phyloP scores from a whole-genome alignment of 2,797 vertebrate species.

The Myiothlypis coronata region DNA sequence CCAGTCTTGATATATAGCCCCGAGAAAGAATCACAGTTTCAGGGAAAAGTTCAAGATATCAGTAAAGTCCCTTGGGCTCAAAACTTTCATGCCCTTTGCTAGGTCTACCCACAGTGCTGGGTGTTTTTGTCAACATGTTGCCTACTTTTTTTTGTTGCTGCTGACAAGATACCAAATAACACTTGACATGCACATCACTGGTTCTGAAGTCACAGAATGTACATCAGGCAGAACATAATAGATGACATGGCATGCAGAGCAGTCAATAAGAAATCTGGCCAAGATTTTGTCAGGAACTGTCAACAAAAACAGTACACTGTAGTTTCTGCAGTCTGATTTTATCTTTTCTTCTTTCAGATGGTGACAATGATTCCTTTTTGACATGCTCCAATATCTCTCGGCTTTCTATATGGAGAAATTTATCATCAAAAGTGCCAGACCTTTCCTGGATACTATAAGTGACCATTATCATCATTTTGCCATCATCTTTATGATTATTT shows the following conservation, averaged over 20 bases:
- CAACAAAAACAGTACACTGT: not conserved
- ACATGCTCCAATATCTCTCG: not conserved
- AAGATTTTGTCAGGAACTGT: not conserved
- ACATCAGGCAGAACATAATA: not conserved
- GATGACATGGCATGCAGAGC: not conserved
- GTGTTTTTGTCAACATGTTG: not conserved
- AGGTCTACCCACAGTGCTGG: not conserved
- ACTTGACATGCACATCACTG: not conserved
- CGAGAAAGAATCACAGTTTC: not conserved
- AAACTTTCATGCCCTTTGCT: not conserved
- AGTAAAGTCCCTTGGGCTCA: not conserved
- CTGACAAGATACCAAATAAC: not conserved
- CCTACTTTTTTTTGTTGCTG: not conserved
- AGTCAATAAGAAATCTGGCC: not conserved
- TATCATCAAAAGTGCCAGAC: not conserved
- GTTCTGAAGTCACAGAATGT: not conserved
- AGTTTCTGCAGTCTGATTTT: not conserved
- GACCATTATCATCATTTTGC: not conserved
- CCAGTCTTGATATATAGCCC: not conserved
- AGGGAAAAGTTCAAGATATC: not conserved
- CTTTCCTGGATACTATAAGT: not conserved
- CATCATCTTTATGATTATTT: not conserved
- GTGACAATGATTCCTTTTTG: not conserved
- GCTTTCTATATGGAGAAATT: not conserved
- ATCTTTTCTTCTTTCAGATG: not conserved